phyloP scores from a whole-genome alignment of 2,113 vertebrate species.

The Burhinus bistriatus region DNA sequence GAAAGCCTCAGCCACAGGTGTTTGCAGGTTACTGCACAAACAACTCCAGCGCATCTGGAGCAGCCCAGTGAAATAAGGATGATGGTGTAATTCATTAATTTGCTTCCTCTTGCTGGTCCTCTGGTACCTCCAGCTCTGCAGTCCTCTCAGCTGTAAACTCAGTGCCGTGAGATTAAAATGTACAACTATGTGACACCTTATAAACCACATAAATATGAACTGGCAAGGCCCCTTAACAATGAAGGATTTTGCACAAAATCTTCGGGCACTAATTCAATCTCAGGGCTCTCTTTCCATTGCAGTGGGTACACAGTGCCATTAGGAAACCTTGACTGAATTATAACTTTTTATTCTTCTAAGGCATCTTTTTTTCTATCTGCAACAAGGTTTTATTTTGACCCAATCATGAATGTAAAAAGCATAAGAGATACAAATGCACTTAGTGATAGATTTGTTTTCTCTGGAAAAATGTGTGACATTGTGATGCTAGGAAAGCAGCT shows the following conservation, averaged over 20 bases:
- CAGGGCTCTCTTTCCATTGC: not conserved
- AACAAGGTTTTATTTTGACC: slow-evolving; percentile 23
- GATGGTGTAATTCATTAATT: not conserved
- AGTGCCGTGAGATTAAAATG: slow-evolving; percentile 30
- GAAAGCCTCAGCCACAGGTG: fast-evolving
- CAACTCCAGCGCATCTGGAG: not conserved
- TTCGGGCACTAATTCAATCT: slow-evolving; percentile 34
- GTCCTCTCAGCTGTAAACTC: not conserved
- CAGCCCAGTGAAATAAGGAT: not conserved
- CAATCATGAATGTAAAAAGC: not conserved
- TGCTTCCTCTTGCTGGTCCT: not conserved
- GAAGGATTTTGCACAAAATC: slow-evolving; percentile 3
- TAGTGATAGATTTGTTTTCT: slow-evolving; percentile 7
- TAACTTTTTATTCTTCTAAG: not conserved
- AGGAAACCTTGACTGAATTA: not conserved
- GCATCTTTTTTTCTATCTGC: not conserved
- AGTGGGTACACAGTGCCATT: not conserved
- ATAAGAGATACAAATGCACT: not conserved
- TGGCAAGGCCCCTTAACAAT: slow-evolving; percentile 13
- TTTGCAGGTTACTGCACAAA: not conserved
- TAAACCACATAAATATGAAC: slow-evolving; percentile 30
- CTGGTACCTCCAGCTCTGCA: not conserved
- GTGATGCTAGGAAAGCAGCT: not conserved
- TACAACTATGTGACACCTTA: not conserved
- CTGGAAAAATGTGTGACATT: not conserved